Evolutionary conservation across 2,113 vertebrate species (phyloP).

Genomic region (Chunga burmeisteri): DNA sequence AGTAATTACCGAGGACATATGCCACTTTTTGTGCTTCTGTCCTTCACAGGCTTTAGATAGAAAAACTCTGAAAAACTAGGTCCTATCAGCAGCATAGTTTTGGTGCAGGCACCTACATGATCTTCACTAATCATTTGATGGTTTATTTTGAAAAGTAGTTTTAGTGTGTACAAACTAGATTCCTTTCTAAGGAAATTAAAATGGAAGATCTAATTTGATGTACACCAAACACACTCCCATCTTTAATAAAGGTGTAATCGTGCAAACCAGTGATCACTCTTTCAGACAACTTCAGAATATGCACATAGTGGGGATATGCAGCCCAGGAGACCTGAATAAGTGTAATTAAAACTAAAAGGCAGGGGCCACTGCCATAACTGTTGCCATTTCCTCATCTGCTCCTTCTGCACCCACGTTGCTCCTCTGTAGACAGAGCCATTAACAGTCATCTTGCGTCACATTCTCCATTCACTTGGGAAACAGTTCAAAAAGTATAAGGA

Average conservation of each 20-base stretch:
- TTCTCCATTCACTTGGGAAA: background rate
- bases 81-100: background rate
- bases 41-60: background rate
- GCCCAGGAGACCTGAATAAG: background rate
- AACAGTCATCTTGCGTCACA: background rate
- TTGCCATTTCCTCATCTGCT: background rate
- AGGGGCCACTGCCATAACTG: background rate
- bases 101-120: background rate
- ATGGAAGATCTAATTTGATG: background rate
- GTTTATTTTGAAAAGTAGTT: background rate
- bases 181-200: background rate
- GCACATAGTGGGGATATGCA: background rate
- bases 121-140: background rate
- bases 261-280: background rate
- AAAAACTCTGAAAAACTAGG: background rate
- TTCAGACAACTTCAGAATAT: background rate
- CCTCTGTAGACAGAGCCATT: background rate
- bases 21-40: background rate
- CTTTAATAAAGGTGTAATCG: background rate
- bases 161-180: background rate
- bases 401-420: background rate
- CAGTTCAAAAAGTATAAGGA: background rate
- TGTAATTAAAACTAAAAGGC: background rate
- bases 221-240: background rate
- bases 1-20: background rate